These are phyloP conservation scores for Xestia sexstrigata DNA, from an alignment of 2,888 invertebrate genomes.

Conservation along the genomic window DNA sequence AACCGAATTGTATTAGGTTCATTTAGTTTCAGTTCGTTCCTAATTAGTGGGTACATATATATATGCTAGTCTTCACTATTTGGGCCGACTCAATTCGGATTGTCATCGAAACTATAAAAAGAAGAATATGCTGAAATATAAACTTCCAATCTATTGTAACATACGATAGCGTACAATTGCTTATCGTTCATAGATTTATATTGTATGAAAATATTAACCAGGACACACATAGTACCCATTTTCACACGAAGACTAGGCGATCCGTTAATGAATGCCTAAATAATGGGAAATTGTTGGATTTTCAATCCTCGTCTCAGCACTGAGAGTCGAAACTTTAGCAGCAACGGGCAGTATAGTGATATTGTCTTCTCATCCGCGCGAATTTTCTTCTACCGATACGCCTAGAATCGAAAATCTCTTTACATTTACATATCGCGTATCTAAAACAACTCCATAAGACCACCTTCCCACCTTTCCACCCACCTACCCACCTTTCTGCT, in stretches of 20 bases:
- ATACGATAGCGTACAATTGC: not conserved
- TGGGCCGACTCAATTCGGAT: not conserved
- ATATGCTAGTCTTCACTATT: not conserved
- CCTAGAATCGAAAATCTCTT: constrained; percentile 14
- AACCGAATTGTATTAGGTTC: not conserved
- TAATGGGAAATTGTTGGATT: not conserved
- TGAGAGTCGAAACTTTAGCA: not conserved
- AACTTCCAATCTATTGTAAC: not conserved
- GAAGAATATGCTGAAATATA: not conserved
- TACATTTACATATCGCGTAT: constrained; percentile 16
- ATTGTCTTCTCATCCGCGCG: constrained; percentile 6
- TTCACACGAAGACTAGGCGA: not conserved
- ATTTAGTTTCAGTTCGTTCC: not conserved
- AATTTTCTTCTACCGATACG: not conserved
- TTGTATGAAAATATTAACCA: not conserved
- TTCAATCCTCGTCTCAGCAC: not conserved
- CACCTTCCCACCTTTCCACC: not conserved
- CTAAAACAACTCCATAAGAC: constrained; percentile 6
- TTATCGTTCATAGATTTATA: too few relatives aligned
- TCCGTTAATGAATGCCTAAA: not conserved
- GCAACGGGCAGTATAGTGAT: not conserved
- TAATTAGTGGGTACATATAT: not conserved
- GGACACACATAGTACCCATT: not conserved
- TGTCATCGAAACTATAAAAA: not conserved
- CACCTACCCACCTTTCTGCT: not conserved